Evolutionary conservation across 2,797 vertebrate genomes (phyloP).

Genomic region (Brotula barbata): DNA sequence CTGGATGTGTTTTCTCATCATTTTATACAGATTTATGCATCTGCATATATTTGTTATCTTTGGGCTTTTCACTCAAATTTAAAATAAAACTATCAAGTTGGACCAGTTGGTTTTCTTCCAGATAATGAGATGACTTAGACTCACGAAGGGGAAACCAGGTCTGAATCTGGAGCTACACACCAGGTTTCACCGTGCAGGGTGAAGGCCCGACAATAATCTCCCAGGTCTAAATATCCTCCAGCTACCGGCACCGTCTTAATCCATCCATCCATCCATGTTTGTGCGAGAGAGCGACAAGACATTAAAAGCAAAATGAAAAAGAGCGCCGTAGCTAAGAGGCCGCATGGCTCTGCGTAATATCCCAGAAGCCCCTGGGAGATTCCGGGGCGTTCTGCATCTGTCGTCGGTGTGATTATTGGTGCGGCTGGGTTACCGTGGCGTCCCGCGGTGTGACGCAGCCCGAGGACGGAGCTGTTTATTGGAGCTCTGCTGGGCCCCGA

Average conservation of each 20-base stretch:
- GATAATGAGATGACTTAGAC: conserved; percentile 56
- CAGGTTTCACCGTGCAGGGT: conserved; percentile 54
- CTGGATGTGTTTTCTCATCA: no score
- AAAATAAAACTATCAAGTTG: no score
- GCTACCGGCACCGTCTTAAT: conserved; percentile 45
- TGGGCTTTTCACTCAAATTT: no score
- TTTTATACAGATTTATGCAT: no score
- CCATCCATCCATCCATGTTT: no score
- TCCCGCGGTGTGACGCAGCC: conserved; percentile 55
- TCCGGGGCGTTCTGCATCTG: conserved; percentile 60
- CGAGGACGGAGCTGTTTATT: conserved; percentile 60
- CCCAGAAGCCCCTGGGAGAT: conserved; percentile 50
- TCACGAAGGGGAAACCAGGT: no score
- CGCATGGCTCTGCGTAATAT: conserved; percentile 41
- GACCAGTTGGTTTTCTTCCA: no score
- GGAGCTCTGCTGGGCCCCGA: conserved; percentile 56
- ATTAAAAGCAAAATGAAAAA: conserved; percentile 41
- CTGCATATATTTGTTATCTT: no score
- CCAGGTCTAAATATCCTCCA: conserved; percentile 47
- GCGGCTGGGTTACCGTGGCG: conserved; percentile 41
- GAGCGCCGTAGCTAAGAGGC: conserved; percentile 24
- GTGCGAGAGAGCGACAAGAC: conserved; percentile 17
- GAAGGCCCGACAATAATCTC: conserved; percentile 61
- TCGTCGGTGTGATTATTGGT: conserved; percentile 61
- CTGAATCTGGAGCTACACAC: no score